Base-by-base conservation (phyloP, 2,797 vertebrate genomes). In the Sebastes minor region DNA sequence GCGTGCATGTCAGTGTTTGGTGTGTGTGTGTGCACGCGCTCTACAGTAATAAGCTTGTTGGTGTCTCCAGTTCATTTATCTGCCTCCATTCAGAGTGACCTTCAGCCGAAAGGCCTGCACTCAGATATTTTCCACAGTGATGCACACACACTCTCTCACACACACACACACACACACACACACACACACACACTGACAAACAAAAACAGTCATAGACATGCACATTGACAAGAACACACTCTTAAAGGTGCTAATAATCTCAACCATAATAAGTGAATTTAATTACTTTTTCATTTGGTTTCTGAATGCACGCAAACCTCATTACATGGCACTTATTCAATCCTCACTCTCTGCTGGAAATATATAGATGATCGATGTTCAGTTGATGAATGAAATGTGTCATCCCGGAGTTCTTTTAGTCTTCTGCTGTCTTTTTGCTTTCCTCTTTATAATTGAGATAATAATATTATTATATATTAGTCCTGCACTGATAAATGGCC, bases 31-130 rank as follows among this genome's bases (percentile, higher is more conserved):
- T 67, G 80, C 65, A 82, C 22, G 4, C 13, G 55, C 81, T 18
- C 78, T 74, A 78, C 80, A 86, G 89, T 93, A 90, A 93, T 91
- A 91, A 86, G 89, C 88, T 82, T 88, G 89, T 85, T 90, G 83
- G 77, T 85, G 81, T 82, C 83, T 64, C 85, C 81, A 86, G 82
- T 89, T 90, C 84, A 92, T 92, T 91, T 90, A 89, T 90, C 85
- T 82, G 70, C 72, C 32, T 87, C 83, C 76, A 89, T 88, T 91
- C 84, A 84, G 82, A 87, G 68, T 92, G 88, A 93, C 92, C 91
- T 88, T 93, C 90, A 91, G 87, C 81, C 79, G 22, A 56, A 71
- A 16, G 22, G 81, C 67, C 72, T 80, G 65, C 35, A 60, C 78
- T 77, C 70, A 81, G 23, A 85, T 86, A 69, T 81, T 83, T 82